Percentiles rank a stretch among this genome's conserved stretches.
phyloP scores from a whole-genome alignment of 1,140 invertebrate species.

The Achroia grisella region DNA sequence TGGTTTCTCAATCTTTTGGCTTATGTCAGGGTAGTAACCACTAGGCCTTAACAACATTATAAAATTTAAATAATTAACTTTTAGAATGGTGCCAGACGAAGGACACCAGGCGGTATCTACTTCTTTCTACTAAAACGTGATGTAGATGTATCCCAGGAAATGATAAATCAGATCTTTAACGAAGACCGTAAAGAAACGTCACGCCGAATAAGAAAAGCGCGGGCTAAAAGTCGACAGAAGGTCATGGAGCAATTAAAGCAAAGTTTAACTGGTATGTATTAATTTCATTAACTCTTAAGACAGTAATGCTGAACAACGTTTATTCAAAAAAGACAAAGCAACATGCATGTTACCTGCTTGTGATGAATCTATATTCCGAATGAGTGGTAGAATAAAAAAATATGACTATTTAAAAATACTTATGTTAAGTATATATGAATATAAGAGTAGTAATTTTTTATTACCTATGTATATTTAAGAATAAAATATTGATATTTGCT shows the following conservation, averaged over 20 bases:
- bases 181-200: constrained; percentile 77
- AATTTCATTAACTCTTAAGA: neutral
- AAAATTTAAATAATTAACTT: constrained; percentile 9
- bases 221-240: constrained; percentile 72
- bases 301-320: no score
- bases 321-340: no score
- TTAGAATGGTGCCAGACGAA: constrained; percentile 84
- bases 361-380: no score
- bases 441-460: neutral
- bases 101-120: constrained; percentile 89
- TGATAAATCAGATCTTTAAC: constrained; percentile 82
- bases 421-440: no score
- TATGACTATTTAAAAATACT: no score
- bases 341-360: no score
- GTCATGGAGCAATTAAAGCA: constrained; percentile 79
- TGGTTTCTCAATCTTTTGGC: no score
- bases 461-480: no score
- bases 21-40: no score
- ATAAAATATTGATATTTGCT: no score
- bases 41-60: no score
- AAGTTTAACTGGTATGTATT: constrained; percentile 73
- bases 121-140: constrained; percentile 87
- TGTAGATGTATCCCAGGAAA: constrained; percentile 78
- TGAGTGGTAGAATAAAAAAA: no score
- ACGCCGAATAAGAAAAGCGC: constrained; percentile 73